Conservation (phyloP, 2,888 invertebrate genomes). For the Conus canariensis region DNA sequence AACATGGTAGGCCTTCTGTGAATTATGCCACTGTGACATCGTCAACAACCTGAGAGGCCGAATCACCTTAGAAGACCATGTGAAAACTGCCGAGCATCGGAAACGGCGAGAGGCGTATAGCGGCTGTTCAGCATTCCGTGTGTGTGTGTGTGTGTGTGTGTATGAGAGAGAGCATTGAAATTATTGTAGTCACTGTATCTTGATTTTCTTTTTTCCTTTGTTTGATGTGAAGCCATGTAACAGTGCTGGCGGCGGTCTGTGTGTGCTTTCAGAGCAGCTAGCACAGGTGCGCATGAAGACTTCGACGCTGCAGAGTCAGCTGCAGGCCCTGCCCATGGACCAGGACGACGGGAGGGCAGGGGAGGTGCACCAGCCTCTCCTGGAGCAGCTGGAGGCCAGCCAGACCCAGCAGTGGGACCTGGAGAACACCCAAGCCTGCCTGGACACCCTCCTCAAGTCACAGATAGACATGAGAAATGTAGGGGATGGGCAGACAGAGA, state of each 20-base stretch:
- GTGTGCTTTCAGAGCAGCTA: neutral
- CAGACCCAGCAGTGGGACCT: neutral
- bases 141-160: no score
- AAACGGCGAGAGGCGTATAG: no score
- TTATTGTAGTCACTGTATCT: no score
- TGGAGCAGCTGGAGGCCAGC: neutral
- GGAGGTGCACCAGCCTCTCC: neutral
- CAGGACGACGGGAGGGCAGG: neutral
- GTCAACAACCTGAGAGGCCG: no score
- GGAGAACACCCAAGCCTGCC: neutral
- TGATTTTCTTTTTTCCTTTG: no score
- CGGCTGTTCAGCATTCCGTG: no score
- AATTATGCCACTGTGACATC: no score
- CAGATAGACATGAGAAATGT: neutral
- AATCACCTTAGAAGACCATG: no score
- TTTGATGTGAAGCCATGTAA: no score
- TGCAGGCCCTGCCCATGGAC: neutral
- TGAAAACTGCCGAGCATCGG: no score
- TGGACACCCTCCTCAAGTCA: neutral
- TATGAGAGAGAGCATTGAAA: no score
- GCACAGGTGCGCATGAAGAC: neutral
- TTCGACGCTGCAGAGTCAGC: neutral
- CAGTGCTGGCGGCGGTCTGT: neutral
- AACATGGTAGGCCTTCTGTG: no score
- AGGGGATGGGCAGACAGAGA: neutral